A percentile compares a stretch with the other conserved stretches of the same genome.
Conservation (phyloP, 1,140 invertebrate genomes). For the Choristoneura fumiferana region DNA sequence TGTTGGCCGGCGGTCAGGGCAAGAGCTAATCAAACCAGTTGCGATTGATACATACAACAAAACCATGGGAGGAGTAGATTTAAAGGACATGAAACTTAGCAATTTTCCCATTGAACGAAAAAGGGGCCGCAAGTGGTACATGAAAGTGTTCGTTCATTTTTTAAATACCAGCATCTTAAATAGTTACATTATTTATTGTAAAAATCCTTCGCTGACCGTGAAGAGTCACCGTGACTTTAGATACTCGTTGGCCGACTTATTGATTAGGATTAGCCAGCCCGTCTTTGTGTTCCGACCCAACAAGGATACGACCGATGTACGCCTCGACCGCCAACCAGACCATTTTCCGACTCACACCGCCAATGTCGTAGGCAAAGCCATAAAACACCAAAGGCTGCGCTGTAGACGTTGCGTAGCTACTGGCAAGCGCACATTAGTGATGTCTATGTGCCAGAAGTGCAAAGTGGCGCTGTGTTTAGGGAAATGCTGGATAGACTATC, state of each 20-base stretch:
- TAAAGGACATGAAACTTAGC: no score
- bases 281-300: not conserved
- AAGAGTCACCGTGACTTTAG: slow-evolving; percentile 20
- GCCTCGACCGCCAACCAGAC: not conserved
- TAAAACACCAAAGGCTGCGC: not conserved
- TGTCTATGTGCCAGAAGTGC: not conserved
- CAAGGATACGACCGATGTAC: not conserved
- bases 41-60: slow-evolving; percentile 36
- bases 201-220: no score
- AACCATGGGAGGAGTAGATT: slow-evolving; percentile 41
- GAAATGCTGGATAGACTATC: not conserved
- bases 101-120: slow-evolving; percentile 36
- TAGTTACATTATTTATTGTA: slow-evolving; percentile 22
- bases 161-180: slow-evolving; percentile 24
- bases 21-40: slow-evolving; percentile 27
- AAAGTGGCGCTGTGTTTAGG: not conserved
- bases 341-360: not conserved
- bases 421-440: not conserved
- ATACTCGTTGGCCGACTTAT: not conserved
- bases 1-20: slow-evolving; percentile 14
- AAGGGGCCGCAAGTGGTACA: no score
- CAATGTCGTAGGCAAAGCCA: not conserved
- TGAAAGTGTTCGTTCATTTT: slow-evolving; percentile 29
- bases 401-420: not conserved
- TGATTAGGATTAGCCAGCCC: not conserved